Percentiles rank a stretch among this genome's conserved stretches.
These are phyloP conservation scores for Ailuropoda melanoleuca DNA, from an alignment of 2,113 vertebrate genomes.

Conservation along the genomic window DNA sequence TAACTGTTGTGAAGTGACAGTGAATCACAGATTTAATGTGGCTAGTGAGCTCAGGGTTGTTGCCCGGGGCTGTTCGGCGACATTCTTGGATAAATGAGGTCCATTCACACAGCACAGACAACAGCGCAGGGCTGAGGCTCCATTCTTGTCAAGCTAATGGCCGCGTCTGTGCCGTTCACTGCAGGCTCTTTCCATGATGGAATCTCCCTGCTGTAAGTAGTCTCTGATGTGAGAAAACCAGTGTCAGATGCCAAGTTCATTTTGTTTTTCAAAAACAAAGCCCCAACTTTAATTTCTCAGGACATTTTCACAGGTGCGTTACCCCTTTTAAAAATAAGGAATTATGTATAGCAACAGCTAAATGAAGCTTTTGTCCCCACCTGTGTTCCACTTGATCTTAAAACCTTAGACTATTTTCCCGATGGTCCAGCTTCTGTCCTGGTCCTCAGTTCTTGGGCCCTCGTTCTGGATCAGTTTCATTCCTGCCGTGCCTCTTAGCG, in stretches of 20 bases:
- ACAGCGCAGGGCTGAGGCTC: not conserved
- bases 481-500: accelerated
- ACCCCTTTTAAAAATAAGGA: not conserved
- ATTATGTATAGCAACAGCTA: not conserved
- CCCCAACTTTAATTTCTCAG: not conserved
- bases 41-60: not conserved
- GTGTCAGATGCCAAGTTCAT: not conserved
- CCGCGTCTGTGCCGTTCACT: accelerated
- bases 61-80: not conserved
- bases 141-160: accelerated
- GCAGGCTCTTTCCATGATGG: not conserved
- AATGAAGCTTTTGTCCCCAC: not conserved
- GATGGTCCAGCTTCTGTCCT: not conserved
- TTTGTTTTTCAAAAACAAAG: slow-evolving; percentile 31
- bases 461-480: accelerated
- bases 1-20: not conserved
- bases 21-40: not conserved
- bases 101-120: accelerated
- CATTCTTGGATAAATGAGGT: not conserved
- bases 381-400: not conserved
- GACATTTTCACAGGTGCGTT: not conserved
- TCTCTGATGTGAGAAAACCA: not conserved
- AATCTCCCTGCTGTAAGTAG: accelerated
- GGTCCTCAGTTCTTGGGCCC: accelerated
- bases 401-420: accelerated